These are phyloP conservation scores for Eumacrocentrus americanus DNA, from an alignment of 2,888 invertebrate species.

Conservation along the genomic window DNA sequence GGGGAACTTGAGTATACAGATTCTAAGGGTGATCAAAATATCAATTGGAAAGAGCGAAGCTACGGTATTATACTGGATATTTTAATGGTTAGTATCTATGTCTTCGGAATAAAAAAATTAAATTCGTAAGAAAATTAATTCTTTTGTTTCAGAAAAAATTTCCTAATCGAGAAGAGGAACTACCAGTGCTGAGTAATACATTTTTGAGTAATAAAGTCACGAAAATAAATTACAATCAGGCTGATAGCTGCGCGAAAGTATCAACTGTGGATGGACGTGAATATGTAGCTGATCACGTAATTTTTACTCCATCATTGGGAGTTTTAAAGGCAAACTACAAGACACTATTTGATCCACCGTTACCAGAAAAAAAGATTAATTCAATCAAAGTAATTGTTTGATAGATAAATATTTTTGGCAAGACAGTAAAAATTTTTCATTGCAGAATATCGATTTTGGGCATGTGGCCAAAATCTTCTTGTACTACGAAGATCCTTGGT, in stretches of 20 bases:
- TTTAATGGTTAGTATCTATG: conserved; percentile 49
- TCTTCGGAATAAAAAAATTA: neutral
- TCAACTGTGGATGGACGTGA: conserved; percentile 62
- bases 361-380: conserved; percentile 17
- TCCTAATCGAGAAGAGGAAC: conserved; percentile 47
- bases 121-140: too few species aligned
- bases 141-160: conserved; percentile 49
- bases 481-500: conserved; percentile 64
- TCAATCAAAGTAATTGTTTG: conserved; percentile 62
- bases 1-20: conserved; percentile 7
- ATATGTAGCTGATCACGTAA: conserved; percentile 68
- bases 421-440: conserved; percentile 12
- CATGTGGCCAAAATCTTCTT: conserved; percentile 73
- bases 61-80: conserved; percentile 50
- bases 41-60: conserved; percentile 50
- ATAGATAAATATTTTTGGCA: too few species aligned
- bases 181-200: conserved; percentile 48
- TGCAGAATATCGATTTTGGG: conserved; percentile 68
- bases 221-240: conserved; percentile 43
- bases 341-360: conserved; percentile 39
- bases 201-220: conserved; percentile 46
- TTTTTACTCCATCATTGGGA: conserved; percentile 74
- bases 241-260: conserved; percentile 35
- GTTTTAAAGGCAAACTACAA: conserved; percentile 69
- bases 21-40: conserved; percentile 35